These are phyloP conservation scores for Oscheius sp. DNA, from an alignment of 2,888 invertebrate species.

Conservation along the genomic window DNA sequence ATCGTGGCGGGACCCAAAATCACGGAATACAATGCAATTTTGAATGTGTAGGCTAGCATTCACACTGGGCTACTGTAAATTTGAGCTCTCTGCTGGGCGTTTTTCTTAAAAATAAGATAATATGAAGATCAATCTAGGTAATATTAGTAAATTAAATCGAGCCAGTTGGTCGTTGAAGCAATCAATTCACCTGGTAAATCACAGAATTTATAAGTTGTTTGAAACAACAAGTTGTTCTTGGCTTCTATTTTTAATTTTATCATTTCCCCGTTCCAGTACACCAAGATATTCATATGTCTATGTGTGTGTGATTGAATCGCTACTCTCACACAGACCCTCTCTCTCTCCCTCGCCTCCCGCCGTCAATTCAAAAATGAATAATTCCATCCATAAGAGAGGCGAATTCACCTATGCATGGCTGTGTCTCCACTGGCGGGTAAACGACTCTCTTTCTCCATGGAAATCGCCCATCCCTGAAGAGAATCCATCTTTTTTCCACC, in stretches of 20 bases:
- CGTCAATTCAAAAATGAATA: constrained; percentile 28
- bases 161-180: too few relatives aligned
- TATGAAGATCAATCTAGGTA: too few relatives aligned
- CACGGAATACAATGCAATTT: too few relatives aligned
- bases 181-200: too few relatives aligned
- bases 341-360: not conserved
- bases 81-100: too few relatives aligned
- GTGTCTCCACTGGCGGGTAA: not conserved
- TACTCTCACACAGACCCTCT: not conserved
- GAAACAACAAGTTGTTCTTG: not conserved
- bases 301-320: not conserved
- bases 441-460: not conserved
- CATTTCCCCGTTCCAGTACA: not conserved
- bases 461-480: not conserved
- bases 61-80: too few relatives aligned
- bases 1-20: too few relatives aligned
- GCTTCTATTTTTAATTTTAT: not conserved
- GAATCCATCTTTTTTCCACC: not conserved
- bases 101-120: too few relatives aligned
- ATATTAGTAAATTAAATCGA: too few relatives aligned
- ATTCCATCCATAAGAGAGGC: constrained; percentile 22
- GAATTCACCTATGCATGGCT: constrained; percentile 23
- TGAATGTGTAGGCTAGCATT: too few relatives aligned
- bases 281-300: not conserved
- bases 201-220: too few relatives aligned